phyloP scores from a whole-genome alignment of 1,140 invertebrate genomes.

The Thaumatotibia leucotreta region DNA sequence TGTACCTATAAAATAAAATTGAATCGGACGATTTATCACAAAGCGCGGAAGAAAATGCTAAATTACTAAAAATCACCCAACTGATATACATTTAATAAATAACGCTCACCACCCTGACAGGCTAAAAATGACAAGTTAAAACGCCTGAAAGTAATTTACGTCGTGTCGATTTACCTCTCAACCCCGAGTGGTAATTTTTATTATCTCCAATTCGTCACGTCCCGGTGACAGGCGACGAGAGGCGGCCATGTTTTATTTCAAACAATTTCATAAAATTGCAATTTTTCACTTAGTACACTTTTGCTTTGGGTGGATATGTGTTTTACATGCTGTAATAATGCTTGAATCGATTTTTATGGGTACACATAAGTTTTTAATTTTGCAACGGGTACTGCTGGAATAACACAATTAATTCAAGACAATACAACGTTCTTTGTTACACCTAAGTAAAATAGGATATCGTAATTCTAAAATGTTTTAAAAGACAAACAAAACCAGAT shows the following conservation, averaged over 20 bases:
- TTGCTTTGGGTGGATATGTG: background rate
- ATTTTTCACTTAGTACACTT: constrained; percentile 8
- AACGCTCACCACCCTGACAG: background rate
- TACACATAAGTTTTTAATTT: background rate
- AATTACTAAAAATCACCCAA: background rate
- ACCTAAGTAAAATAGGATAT: no score
- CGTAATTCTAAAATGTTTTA: no score
- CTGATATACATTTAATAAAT: background rate
- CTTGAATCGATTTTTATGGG: background rate
- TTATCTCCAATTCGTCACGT: constrained; percentile 12
- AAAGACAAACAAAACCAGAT: no score
- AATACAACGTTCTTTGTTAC: no score
- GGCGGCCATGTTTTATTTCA: constrained; percentile 2
- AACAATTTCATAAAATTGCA: background rate
- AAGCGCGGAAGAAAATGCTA: background rate
- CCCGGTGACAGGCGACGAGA: background rate
- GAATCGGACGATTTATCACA: background rate
- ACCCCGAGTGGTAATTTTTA: constrained; percentile 11
- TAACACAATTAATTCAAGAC: background rate
- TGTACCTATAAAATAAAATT: background rate
- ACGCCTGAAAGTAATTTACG: constrained; percentile 6
- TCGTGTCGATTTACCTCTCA: constrained; percentile 13
- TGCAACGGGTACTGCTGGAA: background rate
- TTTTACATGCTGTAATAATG: background rate
- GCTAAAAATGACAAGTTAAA: constrained; percentile 11